These are phyloP conservation scores for Noctua comes DNA, from an alignment of 2,888 invertebrate species.

Conservation along the genomic window DNA sequence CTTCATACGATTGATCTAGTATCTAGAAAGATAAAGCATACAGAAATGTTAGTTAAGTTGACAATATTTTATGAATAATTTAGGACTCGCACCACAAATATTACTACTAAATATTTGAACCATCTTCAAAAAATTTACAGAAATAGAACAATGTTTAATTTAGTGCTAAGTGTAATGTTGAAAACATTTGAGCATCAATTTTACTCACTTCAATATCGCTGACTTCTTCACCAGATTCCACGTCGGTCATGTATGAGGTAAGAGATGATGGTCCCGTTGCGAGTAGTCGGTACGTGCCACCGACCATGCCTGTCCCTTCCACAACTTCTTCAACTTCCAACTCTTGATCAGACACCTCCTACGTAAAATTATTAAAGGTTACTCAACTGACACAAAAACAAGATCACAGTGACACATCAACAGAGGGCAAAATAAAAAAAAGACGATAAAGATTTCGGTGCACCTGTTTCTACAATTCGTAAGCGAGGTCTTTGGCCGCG, in stretches of 20 bases:
- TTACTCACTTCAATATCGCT: conserved; percentile 86
- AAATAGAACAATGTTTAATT: background rate
- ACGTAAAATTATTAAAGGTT: conserved; percentile 29
- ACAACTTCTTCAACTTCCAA: conserved; percentile 86
- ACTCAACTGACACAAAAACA: conserved; percentile 25
- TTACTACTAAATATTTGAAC: background rate
- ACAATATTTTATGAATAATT: background rate
- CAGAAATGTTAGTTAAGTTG: background rate
- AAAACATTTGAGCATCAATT: background rate
- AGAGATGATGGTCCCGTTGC: conserved; percentile 81
- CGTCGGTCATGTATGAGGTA: conserved; percentile 79
- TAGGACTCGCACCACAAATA: background rate
- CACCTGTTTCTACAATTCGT: conserved; percentile 52
- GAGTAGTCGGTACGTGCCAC: conserved; percentile 85
- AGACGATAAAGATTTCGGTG: conserved; percentile 27
- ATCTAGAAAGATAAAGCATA: conserved; percentile 83
- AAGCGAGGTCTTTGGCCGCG: conserved; percentile 46
- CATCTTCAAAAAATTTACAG: background rate
- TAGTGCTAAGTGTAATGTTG: background rate
- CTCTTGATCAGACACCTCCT: conserved; percentile 86
- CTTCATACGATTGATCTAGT: conserved; percentile 93
- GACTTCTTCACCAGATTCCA: conserved; percentile 81
- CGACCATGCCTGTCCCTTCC: conserved; percentile 86
- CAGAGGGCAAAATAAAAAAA: conserved; percentile 37
- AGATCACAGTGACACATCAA: conserved; percentile 22